Base-by-base conservation (phyloP, 2,113 vertebrate species). In the Nerophis lumbriciformis region DNA sequence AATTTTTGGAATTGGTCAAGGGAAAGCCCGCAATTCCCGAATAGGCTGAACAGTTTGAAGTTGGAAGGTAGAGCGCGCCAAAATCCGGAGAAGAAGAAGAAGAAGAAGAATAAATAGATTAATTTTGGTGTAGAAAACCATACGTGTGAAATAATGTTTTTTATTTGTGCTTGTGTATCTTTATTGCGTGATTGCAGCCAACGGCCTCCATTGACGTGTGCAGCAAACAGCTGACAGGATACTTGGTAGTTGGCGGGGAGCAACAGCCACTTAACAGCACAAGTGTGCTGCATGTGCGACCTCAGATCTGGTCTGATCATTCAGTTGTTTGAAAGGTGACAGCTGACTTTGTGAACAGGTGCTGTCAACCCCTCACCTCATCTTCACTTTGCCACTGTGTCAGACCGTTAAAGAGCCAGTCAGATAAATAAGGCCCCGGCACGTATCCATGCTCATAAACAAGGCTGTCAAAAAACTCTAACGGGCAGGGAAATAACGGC, bases 281-380 rank as follows among this genome's bases (percentile, higher is more conserved):
- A 77, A 75, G 57, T 57, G 59, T 59, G 61, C 13, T 8, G 5
- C 35, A 35, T 37, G 69, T 15, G 63, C 47, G 67, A 62, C 68
- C 69, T 59, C 58, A 37, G 54, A 47, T 61, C 6, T 19, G 37
- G 5, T 69, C 16, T 5, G 36, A 69, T 52, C 11, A 57, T 21
- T 63, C 35, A 19, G 66, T 54, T 11, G 8, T 62, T 49, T 50
- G 64, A 11, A 59, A 39, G 68, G n/a, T 4, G 2, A 66, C 73
- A 83, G 75, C 75, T 77, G 77, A 68, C 38, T 49, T 50, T 55
- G 54, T 11, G 12, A 11, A 77, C 75, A 80, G 77, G 64, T 71
- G 69, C 66, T 53, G 62, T 57, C 48, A 51, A 36, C 6, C 44
- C 10, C 15, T 63, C 39, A 59, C 50, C 19, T 69, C 69, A 53